Base-by-base conservation (phyloP, 1,140 invertebrate species). In the Macrobrachium rosenbergii region DNA sequence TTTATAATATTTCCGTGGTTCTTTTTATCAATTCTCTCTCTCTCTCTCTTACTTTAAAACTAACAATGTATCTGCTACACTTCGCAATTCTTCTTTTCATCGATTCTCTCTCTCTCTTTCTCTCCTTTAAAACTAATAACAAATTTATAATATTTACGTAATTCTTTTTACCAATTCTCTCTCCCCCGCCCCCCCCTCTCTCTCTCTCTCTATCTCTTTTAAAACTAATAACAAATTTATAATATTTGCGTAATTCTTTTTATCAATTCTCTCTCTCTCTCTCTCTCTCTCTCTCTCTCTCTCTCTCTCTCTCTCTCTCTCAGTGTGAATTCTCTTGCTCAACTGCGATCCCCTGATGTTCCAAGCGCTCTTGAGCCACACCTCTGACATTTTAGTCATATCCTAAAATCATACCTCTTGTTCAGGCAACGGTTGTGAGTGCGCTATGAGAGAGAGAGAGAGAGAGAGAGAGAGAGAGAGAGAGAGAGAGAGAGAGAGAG, bases 361-460 rank as follows among this genome's bases (percentile, higher is more conserved):
- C 28, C 28, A 37, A 37, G 28, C 28, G 28, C 28, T 37, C 58
- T 52, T 52, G 23, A 28, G 73, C 58, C 73, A 17, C 58, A 37
- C 43, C 21, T 75, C 11, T 72, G 37, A 75, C 37, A 75, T 75
- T 37, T 21, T 52, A 45, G 73, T 28, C 73, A 19, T 75, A 75
- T 75, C 73, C 58, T n/a, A 28, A 52, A 52, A 75, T 75, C 73
- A 43, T 12, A 45, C 73, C 73, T 75, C 58, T 75, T 75, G 73
- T 75, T 75, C 73, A 37, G 73, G 73, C 69, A 37, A 52, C 43
- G 73, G 58, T 37, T 45, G 73, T 45, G 73, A 75, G 73, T n/a
- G 23, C 43, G 23, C 6, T 37, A 43, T 19, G 37, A 37, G 73
- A 75, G 73, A 75, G 73, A 12, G 21, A 43, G 73, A 43, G 73